A percentile compares a stretch with the other conserved stretches of the same genome.
These are phyloP conservation scores for Tragelaphus strepsiceros DNA, from an alignment of 2,113 vertebrate species.

Conservation along the genomic window DNA sequence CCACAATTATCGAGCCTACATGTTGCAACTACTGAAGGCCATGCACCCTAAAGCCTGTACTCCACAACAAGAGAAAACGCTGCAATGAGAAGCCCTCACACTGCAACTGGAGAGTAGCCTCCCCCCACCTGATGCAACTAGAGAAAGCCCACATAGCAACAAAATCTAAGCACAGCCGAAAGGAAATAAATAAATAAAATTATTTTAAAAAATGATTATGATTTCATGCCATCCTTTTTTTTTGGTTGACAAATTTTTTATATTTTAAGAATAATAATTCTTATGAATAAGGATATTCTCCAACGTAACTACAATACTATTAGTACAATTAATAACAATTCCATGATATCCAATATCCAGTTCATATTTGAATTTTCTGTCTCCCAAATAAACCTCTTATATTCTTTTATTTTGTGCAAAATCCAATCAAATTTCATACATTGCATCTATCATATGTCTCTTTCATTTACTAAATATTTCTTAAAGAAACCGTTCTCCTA, in stretches of 20 bases:
- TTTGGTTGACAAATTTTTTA: background rate
- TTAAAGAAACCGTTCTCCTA: too few species aligned
- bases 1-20: background rate
- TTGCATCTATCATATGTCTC: too few species aligned
- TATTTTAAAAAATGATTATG: background rate
- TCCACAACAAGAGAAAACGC: background rate
- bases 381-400: background rate
- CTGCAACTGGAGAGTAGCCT: background rate
- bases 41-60: background rate
- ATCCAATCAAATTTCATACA: too few species aligned
- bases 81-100: background rate
- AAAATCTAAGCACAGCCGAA: background rate
- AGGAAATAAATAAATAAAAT: background rate
- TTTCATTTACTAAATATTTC: too few species aligned
- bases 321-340: background rate
- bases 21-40: background rate
- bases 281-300: background rate
- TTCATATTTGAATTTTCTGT: background rate
- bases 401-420: background rate
- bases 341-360: background rate
- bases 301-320: background rate
- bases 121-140: background rate
- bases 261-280: background rate
- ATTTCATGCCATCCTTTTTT: background rate
- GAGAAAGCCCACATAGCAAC: background rate